phyloP scores from a whole-genome alignment of 1,140 invertebrate genomes.

The Brachionus sp. region DNA sequence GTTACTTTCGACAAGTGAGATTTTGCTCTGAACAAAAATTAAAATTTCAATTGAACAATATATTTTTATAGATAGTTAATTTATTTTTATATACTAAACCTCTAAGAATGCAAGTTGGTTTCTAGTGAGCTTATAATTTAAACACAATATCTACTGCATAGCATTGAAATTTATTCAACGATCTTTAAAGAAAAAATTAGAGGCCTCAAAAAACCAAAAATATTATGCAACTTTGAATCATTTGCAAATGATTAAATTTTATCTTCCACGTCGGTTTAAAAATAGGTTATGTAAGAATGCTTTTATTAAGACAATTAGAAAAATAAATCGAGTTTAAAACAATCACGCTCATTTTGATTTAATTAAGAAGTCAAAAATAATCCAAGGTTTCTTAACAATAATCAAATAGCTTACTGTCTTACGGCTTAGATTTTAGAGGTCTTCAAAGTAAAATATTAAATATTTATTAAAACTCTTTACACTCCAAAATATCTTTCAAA shows the following conservation, averaged over 20 bases:
- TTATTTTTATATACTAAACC: neutral
- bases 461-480: neutral
- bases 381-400: neutral
- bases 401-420: neutral
- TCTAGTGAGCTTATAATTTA: neutral
- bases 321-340: neutral
- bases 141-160: neutral
- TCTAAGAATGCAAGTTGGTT: neutral
- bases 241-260: neutral
- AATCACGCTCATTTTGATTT: conserved; percentile 2
- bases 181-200: neutral
- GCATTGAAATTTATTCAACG: neutral
- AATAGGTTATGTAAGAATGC: neutral
- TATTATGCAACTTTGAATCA: neutral
- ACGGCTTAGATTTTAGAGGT: neutral
- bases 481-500: too few relatives aligned
- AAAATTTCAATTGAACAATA: neutral
- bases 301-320: neutral
- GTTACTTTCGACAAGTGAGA: neutral
- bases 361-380: neutral
- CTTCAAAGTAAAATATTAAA: neutral
- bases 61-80: neutral
- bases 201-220: neutral
- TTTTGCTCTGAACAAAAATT: neutral
- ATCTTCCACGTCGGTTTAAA: neutral